Conservation (phyloP, 2,888 invertebrate genomes). For the Strigamia maritima region DNA sequence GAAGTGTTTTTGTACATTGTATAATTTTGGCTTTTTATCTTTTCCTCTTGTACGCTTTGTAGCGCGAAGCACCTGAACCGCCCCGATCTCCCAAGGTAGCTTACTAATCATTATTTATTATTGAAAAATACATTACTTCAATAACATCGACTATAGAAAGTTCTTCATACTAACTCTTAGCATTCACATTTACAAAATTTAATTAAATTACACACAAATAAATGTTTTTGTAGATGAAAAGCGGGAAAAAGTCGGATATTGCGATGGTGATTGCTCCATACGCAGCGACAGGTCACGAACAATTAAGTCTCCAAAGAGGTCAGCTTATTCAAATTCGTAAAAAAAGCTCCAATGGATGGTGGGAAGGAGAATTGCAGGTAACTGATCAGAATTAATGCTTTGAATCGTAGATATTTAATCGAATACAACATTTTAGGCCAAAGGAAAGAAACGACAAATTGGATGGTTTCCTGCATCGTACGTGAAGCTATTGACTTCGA, state of each 20-base stretch:
- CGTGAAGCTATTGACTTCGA: slow-evolving; percentile 64
- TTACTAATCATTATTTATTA: background rate
- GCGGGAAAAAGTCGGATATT: slow-evolving; percentile 75
- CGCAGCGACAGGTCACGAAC: slow-evolving; percentile 84
- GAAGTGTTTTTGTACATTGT: background rate
- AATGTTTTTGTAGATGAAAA: slow-evolving; percentile 53
- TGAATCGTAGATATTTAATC: background rate
- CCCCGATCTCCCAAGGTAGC: slow-evolving; percentile 41
- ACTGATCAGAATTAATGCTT: slow-evolving; percentile 21
- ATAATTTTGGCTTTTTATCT: background rate
- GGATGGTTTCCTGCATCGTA: slow-evolving; percentile 99
- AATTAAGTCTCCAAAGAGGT: slow-evolving; percentile 82
- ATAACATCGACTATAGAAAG: background rate
- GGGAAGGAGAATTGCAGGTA: slow-evolving; percentile 97
- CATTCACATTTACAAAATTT: too few species aligned
- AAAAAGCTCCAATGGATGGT: slow-evolving; percentile 97
- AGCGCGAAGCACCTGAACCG: slow-evolving; percentile 42
- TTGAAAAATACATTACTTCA: background rate
- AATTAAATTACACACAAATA: background rate
- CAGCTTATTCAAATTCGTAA: slow-evolving; percentile 94
- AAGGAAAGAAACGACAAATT: slow-evolving; percentile 81
- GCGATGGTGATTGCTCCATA: slow-evolving; percentile 92
- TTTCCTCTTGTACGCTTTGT: background rate
- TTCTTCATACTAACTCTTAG: background rate
- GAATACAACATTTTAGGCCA: slow-evolving; percentile 52